These are phyloP conservation scores for Timema cristinae DNA, from an alignment of 2,888 invertebrate species.

Conservation along the genomic window DNA sequence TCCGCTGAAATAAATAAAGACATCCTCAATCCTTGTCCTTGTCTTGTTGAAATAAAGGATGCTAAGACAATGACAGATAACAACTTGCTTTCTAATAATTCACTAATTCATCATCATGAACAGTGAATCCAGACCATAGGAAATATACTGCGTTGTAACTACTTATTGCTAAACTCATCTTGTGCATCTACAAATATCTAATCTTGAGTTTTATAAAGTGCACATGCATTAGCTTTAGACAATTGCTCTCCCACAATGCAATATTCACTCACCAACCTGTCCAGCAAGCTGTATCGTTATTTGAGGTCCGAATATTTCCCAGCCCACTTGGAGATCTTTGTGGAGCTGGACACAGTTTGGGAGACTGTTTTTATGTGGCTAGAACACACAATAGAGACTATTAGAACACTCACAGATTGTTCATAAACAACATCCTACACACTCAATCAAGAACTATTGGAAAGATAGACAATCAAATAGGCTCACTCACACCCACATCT, in stretches of 20 bases:
- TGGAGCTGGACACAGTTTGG: conserved; percentile 86
- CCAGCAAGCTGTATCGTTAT: conserved; percentile 81
- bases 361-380: conserved; percentile 59
- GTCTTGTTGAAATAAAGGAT: too few relatives aligned
- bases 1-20: conserved; percentile 40
- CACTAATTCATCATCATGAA: too few relatives aligned
- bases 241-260: background rate
- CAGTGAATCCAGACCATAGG: too few relatives aligned
- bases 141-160: too few relatives aligned
- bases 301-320: conserved; percentile 88
- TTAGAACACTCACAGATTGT: too few relatives aligned
- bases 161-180: background rate
- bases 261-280: conserved; percentile 52
- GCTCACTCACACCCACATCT: too few relatives aligned
- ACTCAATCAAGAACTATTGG: too few relatives aligned
- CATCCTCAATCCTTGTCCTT: background rate
- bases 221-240: background rate
- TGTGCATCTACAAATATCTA: background rate
- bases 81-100: too few relatives aligned
- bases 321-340: conserved; percentile 75
- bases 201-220: background rate
- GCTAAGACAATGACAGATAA: too few relatives aligned
- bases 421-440: too few relatives aligned
- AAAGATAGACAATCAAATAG: too few relatives aligned
- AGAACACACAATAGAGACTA: conserved; percentile 27